These are phyloP conservation scores for Cyprinodon variegatus DNA, from an alignment of 2,113 vertebrate species.

Conservation along the genomic window DNA sequence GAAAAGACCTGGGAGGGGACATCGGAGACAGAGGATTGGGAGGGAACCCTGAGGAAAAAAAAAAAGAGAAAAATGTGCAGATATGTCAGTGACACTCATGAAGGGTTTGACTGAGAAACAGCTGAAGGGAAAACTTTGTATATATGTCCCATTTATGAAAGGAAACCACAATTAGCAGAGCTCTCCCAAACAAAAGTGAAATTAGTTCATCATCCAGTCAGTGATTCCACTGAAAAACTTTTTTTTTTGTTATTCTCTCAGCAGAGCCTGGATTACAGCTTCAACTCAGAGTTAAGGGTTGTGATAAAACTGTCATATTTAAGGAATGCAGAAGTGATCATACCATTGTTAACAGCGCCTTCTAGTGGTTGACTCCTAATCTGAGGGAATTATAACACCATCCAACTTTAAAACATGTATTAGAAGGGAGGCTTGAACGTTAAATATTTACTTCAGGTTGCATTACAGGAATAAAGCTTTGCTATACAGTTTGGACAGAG, in stretches of 20 bases:
- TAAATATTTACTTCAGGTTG: no score
- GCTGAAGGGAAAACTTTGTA: no score
- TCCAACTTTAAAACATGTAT: background rate
- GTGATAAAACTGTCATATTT: slow-evolving; percentile 17
- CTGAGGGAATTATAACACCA: slow-evolving; percentile 1
- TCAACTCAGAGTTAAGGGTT: background rate
- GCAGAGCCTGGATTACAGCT: background rate
- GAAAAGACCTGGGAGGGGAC: slow-evolving; percentile 40
- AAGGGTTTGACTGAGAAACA: no score
- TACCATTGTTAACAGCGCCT: slow-evolving; percentile 80
- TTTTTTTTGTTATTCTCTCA: background rate
- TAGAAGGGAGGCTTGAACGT: no score
- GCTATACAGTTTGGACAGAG: slow-evolving; percentile 23
- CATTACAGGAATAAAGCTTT: slow-evolving; percentile 4
- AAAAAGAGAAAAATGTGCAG: background rate
- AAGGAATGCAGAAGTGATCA: slow-evolving; percentile 2
- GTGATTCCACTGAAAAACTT: slow-evolving; percentile 12
- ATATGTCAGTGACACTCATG: background rate
- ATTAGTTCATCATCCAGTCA: slow-evolving; percentile 31
- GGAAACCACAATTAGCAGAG: no score
- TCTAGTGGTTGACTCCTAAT: slow-evolving; percentile 66
- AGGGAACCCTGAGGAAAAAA: slow-evolving; percentile 29
- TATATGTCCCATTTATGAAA: no score
- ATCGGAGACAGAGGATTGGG: slow-evolving; percentile 27
- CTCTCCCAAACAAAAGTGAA: background rate